Conservation (phyloP, 2,797 vertebrate species). For the Spatula clypeata region DNA sequence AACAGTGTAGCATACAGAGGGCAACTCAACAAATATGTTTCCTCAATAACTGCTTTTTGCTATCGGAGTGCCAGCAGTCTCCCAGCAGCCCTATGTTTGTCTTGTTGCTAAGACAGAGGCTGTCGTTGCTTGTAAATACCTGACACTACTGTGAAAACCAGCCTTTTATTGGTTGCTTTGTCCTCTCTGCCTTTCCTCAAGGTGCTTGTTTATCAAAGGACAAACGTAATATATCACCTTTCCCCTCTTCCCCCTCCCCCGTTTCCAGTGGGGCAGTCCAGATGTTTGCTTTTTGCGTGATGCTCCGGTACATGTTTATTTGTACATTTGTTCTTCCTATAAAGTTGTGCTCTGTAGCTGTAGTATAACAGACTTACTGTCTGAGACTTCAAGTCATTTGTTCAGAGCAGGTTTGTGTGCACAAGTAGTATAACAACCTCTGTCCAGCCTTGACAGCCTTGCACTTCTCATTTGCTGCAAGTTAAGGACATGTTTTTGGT, state of each 20-base stretch:
- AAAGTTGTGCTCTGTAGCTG: neutral
- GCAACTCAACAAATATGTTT: neutral
- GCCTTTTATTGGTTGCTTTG: constrained; percentile 21
- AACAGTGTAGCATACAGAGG: neutral
- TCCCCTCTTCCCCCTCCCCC: too few relatives aligned
- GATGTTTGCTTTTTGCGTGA: neutral
- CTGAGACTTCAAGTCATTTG: neutral
- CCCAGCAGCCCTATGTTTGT: constrained; percentile 13
- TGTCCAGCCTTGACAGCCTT: neutral
- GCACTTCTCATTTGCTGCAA: neutral
- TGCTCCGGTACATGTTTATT: neutral
- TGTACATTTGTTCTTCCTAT: neutral
- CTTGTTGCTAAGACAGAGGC: constrained; percentile 39
- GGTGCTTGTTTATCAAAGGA: constrained; percentile 12
- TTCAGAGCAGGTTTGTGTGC: neutral
- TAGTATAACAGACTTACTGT: neutral
- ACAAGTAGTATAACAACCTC: neutral
- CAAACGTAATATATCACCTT: neutral
- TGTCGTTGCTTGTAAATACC: constrained; percentile 45
- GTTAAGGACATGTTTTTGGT: neutral
- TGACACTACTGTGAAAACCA: neutral
- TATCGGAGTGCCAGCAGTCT: neutral
- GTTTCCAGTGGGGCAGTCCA: neutral
- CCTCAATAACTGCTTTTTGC: neutral
- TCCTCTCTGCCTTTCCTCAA: constrained; percentile 33